Percentiles rank a stretch among this genome's conserved stretches.
Conservation (phyloP, 37 sponge, comb jelly and placozoan species). For the Bolinopsis microptera region DNA sequence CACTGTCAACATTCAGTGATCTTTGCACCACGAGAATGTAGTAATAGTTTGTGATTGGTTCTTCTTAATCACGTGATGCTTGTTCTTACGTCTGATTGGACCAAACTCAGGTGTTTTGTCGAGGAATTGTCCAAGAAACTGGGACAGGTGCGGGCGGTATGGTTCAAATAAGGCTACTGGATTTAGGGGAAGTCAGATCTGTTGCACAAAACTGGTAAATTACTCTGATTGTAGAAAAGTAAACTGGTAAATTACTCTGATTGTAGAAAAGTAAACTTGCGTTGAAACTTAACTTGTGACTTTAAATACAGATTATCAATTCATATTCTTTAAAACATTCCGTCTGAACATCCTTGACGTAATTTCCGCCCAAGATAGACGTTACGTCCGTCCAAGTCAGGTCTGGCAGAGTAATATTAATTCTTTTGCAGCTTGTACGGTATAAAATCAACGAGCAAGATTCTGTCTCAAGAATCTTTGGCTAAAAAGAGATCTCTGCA, state of each 20-base stretch:
- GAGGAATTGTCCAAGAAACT: neutral
- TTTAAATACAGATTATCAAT: no score
- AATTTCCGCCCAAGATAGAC: no score
- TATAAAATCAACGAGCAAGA: neutral
- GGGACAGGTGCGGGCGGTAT: neutral
- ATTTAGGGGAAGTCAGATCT: slow-evolving; percentile 2
- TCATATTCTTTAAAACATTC: no score
- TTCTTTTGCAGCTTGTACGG: neutral
- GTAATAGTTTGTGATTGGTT: neutral
- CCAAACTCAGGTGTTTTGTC: neutral
- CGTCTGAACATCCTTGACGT: no score
- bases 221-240: no score
- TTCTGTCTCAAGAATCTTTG: neutral
- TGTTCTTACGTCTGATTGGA: neutral
- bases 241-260: no score
- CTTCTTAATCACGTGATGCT: neutral
- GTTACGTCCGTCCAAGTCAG: neutral
- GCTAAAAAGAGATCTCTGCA: neutral
- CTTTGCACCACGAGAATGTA: neutral
- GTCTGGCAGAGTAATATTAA: neutral
- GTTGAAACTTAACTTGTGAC: no score
- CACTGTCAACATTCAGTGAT: neutral
- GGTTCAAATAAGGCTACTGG: neutral
- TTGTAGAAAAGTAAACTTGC: no score
- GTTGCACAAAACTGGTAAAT: neutral